These are phyloP conservation scores for Matsumyia berberina DNA, from an alignment of 2,888 invertebrate species.

Conservation along the genomic window DNA sequence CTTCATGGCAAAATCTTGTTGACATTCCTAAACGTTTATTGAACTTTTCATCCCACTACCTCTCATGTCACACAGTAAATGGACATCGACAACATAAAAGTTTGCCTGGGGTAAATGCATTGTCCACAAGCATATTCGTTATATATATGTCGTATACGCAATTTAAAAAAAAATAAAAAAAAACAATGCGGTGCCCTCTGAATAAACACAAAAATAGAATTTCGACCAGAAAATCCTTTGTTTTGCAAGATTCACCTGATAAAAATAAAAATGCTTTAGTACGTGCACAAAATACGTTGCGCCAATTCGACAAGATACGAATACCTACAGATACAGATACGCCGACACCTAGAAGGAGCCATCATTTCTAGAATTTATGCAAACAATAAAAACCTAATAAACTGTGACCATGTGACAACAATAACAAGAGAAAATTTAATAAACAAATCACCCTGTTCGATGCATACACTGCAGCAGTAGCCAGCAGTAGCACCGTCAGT, in stretches of 20 bases:
- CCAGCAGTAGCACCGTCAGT: constrained; percentile 12
- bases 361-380: constrained; percentile 16
- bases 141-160: constrained; percentile 31
- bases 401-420: constrained; percentile 52
- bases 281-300: constrained; percentile 4
- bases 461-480: constrained; percentile 1
- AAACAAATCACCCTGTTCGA: constrained; percentile 49
- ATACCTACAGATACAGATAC: neutral
- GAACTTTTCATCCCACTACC: neutral
- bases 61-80: constrained; percentile 12
- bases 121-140: constrained; percentile 15
- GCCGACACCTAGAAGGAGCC: neutral
- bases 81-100: constrained; percentile 8
- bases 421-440: constrained; percentile 49
- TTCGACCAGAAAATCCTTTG: neutral
- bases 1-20: constrained; percentile 19
- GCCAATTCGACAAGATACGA: no score
- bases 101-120: constrained; percentile 53
- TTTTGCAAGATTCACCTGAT: neutral
- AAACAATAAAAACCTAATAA: constrained; percentile 44
- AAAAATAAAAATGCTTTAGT: neutral
- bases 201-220: neutral
- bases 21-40: constrained; percentile 28
- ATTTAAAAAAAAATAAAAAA: neutral
- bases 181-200: neutral